Base-by-base conservation (phyloP, 2,888 invertebrate genomes). In the Venusia cambrica region DNA sequence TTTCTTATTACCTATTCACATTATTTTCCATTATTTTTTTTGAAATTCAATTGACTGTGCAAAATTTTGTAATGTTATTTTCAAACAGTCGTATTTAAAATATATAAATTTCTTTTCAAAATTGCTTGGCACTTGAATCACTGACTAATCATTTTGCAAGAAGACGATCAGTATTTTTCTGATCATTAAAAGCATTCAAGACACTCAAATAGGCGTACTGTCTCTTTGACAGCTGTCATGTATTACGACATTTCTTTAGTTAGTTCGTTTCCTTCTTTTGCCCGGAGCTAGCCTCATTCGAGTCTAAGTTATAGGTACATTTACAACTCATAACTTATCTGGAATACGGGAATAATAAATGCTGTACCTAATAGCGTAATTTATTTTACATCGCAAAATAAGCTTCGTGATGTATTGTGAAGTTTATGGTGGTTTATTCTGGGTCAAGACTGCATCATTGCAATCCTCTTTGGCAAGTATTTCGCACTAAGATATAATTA, bases 371-470 rank as follows among this genome's bases (percentile, higher is more conserved):
- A 26, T 26, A 10, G 10, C 5, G 7, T 9, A 25, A 28, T 28
- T 12, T 8, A 16, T 40, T 27, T 27, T 35, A 27, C 5, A 35
- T 20, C 19, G 40, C 27, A 16, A 28, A 35, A 40, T 40, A 27
- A 35, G 15, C 32, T 35, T 15, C 20, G 35, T 35, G 27, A 38
- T 15, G 14, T 19, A 35, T 39, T n/a, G 6, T 13, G 27, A 14
- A 8, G 26, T 15, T 40, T 40, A 31, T 35, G 22, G 22, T 21
- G 9, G 20, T 9, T 5, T 12, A 16, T 40, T 27, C 27, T 40
- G 10, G 40, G 40, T 40, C 27, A 18, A 16, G 19, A 18, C 25
- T 4, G 18, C 19, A 25, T 24, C 29, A 16, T 28, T n/a, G 7
- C 7, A n/a, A 7, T 7, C 4, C 22, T 19, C 14, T 39, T 40